Conservation (phyloP, 2,888 invertebrate species). For the Eucriotettix oculatus region DNA sequence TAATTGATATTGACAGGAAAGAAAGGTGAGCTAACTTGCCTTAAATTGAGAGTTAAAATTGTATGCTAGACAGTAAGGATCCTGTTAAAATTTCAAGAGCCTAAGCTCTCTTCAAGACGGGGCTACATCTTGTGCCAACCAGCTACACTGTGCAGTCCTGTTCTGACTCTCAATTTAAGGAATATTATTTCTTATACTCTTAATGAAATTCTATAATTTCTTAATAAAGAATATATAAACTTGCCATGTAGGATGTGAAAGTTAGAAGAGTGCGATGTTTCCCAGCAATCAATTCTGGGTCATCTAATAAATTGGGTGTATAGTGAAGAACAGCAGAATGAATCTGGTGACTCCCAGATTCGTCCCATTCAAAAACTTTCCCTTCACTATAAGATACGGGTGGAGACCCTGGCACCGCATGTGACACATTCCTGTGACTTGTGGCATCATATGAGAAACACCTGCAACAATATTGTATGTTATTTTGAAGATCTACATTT, state of each 20-base stretch:
- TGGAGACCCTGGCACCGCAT: slow-evolving; percentile 29
- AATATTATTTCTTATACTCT: background rate
- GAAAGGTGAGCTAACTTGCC: too few relatives aligned
- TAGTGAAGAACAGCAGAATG: slow-evolving; percentile 32
- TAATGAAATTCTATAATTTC: background rate
- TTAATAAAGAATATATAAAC: slow-evolving; percentile 3
- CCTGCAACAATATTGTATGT: slow-evolving; percentile 28
- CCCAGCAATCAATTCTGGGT: slow-evolving; percentile 80
- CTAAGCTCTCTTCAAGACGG: too few relatives aligned
- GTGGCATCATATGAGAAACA: slow-evolving; percentile 57
- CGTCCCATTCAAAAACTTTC: slow-evolving; percentile 36
- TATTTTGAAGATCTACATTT: too few relatives aligned
- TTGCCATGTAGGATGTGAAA: slow-evolving; percentile 69
- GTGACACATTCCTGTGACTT: slow-evolving; percentile 35
- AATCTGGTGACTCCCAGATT: slow-evolving; percentile 16
- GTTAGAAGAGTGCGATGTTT: slow-evolving; percentile 75
- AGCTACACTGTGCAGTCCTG: background rate
- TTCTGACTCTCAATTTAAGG: background rate
- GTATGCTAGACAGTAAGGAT: too few relatives aligned
- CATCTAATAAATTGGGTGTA: slow-evolving; percentile 78
- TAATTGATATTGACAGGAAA: too few relatives aligned
- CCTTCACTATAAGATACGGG: slow-evolving; percentile 28
- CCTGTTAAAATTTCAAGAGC: too few relatives aligned
- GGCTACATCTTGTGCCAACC: too few relatives aligned
- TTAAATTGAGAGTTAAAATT: too few relatives aligned